Evolutionary conservation across 2,797 vertebrate species (phyloP), one percentile per base, ranked within the genome.

Genomic region (Smutsia gigantea): DNA sequence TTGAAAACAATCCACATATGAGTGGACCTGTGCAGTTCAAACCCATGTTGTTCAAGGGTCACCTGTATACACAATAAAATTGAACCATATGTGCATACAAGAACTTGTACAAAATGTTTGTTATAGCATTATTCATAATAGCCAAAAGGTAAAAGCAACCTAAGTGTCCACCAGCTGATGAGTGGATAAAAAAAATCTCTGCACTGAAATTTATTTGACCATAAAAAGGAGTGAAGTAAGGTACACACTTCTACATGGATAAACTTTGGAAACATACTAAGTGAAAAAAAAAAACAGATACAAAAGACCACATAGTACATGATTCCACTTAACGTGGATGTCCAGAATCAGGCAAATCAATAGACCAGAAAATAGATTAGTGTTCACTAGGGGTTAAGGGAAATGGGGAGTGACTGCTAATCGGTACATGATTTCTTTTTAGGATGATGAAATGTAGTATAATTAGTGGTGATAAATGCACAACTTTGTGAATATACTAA

Each of bases 231-330:
- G 77, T 79, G 68, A 78, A 69, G 39, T 81, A 27, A 68, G 7
- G 51, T 57, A 42, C 1, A 14, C 34, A 31, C 66, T 66, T 49
- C 12, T 87, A 29, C 29, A 42, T 34, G 11, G 46, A n/a, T 82
- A 29, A 92, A 69, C 49, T 37, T 89, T 64, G 82, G 86, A 93
- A 96, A 89, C 17, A 87, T 68, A 21, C 64, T 57, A 69, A 66
- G 29, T 53, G 23, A 15, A 17, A 19, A 29, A 27, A 37, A 79
- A 55, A 37, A 79, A 71, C 37, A 69, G 19, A 64, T 42, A 72
- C 15, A 83, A 83, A 95, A 88, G 37, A 25, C 23, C 18, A 49
- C 13, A 13, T 68, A 39, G 17, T 51, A 23, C 87, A 21, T 84
- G 34, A 81, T 72, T 87, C 46, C 14, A 2, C 69, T 79, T 88